Evolutionary conservation across 2,797 vertebrate genomes (phyloP), one percentile per base, ranked within the genome.

Genomic region (Dermochelys coriacea): DNA sequence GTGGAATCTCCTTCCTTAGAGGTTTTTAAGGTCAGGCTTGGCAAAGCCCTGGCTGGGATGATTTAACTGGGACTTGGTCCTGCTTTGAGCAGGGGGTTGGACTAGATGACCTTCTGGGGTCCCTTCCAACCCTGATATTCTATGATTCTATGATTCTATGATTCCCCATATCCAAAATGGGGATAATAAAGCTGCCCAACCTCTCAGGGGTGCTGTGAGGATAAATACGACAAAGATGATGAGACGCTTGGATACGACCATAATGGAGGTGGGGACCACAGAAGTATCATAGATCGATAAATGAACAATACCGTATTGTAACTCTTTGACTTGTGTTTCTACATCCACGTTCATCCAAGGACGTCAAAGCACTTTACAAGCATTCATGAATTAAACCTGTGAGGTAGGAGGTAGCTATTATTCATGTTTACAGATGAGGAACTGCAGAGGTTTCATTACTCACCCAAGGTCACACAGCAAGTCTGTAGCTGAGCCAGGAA

Each of bases 341-440:
- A 61, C 95, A 91, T 87, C 86, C 91, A 93, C 74, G 49, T 54
- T 82, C 59, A 82, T n/a, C 74, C 64, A 80, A 55, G 74, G 59
- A 84, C 86, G 41, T 96, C 82, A 91, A 91, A 87, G 82, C 29
- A 92, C 29, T 95, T 94, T 75, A 9, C 51, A 86, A 87, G 87
- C 64, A 68, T 92, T 92, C 34, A 21, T 84, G 87, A 93, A 93
- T 93, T 87, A 91, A 93, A 78, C 50, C 34, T 23, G 0, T 89
- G 88, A 94, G 90, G 64, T 85, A 91, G 89, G 84, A 47, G 57
- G 51, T 82, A 15, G 57, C 91, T 88, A 81, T 90, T 86, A 85
- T 91, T 94, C 84, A 74, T 93, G 74, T 95, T 95, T 95, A 90
- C 81, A 94, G 93, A 95, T 88, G 94, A 91, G 80, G 94, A 94